Percentiles rank a stretch among this genome's conserved stretches.
Evolutionary conservation across 2,797 vertebrate genomes (phyloP).

Genomic region (Xerus rutilus): DNA sequence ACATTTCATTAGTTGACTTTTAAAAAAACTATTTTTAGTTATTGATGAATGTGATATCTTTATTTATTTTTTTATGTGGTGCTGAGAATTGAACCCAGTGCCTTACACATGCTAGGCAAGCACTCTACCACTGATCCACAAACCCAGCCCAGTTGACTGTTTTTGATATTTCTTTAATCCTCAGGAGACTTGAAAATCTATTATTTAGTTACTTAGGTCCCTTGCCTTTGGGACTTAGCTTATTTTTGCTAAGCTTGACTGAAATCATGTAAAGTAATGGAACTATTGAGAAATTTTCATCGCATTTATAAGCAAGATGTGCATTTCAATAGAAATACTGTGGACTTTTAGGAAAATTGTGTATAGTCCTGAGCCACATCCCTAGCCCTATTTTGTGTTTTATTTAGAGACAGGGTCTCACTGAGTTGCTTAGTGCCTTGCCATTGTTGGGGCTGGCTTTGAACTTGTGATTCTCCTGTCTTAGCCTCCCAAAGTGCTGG

Average conservation of each 20-base stretch:
- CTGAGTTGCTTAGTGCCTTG: too few relatives aligned
- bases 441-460: too few relatives aligned
- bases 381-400: too few relatives aligned
- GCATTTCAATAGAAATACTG: constrained; percentile 20
- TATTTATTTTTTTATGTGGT: too few relatives aligned
- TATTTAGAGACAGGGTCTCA: too few relatives aligned
- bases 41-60: too few relatives aligned
- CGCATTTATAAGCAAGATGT: background rate
- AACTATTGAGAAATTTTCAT: background rate
- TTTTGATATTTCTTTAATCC: background rate
- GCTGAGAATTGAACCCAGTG: too few relatives aligned
- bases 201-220: background rate
- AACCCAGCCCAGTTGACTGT: background rate
- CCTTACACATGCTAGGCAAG: too few relatives aligned
- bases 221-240: background rate
- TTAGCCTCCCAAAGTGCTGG: too few relatives aligned
- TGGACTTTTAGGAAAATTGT: constrained; percentile 5
- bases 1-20: background rate
- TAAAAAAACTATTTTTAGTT: too few relatives aligned
- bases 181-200: background rate
- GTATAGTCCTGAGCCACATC: background rate
- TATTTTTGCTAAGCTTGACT: background rate
- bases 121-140: too few relatives aligned
- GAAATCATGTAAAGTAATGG: background rate
- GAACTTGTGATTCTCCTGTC: too few relatives aligned